A percentile compares a stretch with the other conserved stretches of the same genome.
Evolutionary conservation across 2,888 invertebrate genomes (phyloP).

Genomic region (Apoda limacodes): DNA sequence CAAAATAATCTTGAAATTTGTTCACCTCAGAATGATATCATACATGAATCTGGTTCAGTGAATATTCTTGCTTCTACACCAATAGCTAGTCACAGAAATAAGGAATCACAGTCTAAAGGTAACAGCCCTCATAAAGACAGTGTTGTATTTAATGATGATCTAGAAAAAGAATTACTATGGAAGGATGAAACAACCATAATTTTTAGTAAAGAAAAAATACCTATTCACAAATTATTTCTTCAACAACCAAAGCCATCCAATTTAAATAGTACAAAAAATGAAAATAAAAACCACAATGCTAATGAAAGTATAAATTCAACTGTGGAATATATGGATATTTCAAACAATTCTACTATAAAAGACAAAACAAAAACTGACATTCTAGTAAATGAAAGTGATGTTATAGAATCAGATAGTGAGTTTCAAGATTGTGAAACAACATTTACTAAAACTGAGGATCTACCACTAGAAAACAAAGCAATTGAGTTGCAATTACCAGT

Average conservation of each 20-base stretch:
- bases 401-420: constrained; percentile 46
- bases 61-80: constrained; percentile 43
- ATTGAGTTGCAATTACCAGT: too few relatives aligned
- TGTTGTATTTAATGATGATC: constrained; percentile 49
- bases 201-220: constrained; percentile 51
- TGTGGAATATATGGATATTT: constrained; percentile 52
- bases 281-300: constrained; percentile 12
- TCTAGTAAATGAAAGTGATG: constrained; percentile 13
- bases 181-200: constrained; percentile 53
- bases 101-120: constrained; percentile 32
- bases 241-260: constrained; percentile 18
- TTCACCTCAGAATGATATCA: constrained; percentile 13
- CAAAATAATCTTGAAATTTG: constrained; percentile 15
- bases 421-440: constrained; percentile 60
- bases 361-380: constrained; percentile 26
- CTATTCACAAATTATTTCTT: constrained; percentile 46
- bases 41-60: constrained; percentile 9
- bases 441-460: constrained; percentile 36
- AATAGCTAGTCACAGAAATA: constrained; percentile 30
- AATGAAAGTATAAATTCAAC: constrained; percentile 28
- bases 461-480: too few relatives aligned
- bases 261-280: constrained; percentile 13
- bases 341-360: constrained; percentile 34
- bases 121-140: constrained; percentile 51
- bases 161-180: constrained; percentile 55